Percentiles rank a stretch among this genome's conserved stretches.
These are phyloP conservation scores for Acleris laterana DNA, from an alignment of 2,888 invertebrate species.

Conservation along the genomic window DNA sequence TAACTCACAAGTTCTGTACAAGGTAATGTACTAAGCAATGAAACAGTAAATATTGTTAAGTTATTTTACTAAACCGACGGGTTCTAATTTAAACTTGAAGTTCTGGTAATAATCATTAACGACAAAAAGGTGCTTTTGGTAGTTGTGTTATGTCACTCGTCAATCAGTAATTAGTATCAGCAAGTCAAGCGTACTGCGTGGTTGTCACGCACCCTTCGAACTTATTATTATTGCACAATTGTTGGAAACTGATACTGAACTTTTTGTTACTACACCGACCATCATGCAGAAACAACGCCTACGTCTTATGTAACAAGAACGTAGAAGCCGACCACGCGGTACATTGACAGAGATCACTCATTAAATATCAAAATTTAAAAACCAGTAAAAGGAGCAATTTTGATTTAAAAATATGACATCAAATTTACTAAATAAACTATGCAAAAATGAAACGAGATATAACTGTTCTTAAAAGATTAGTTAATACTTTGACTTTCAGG, in stretches of 20 bases:
- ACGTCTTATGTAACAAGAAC: constrained; percentile 61
- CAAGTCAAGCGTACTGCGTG: constrained; percentile 39
- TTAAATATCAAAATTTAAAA: constrained; percentile 15
- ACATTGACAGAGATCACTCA: constrained; percentile 16
- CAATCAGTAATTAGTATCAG: constrained; percentile 11
- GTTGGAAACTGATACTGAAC: constrained; percentile 69
- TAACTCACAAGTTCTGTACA: constrained; percentile 3
- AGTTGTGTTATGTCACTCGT: background rate
- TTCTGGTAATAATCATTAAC: background rate
- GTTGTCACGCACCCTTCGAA: constrained; percentile 52
- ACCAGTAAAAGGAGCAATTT: constrained; percentile 1
- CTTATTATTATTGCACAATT: constrained; percentile 58
- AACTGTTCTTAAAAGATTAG: too few species aligned
- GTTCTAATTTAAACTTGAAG: background rate
- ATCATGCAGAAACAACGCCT: constrained; percentile 60
- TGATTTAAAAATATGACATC: constrained; percentile 16
- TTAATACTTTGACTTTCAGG: too few species aligned
- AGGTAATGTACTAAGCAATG: constrained; percentile 13
- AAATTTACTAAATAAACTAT: too few species aligned
- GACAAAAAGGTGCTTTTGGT: background rate
- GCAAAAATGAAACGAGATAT: too few species aligned
- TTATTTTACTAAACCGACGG: background rate
- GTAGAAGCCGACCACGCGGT: constrained; percentile 18
- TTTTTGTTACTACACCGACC: constrained; percentile 64
- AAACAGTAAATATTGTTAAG: background rate